Conservation (phyloP, 2,888 invertebrate species). For the Cyrtodaria siliqua region DNA sequence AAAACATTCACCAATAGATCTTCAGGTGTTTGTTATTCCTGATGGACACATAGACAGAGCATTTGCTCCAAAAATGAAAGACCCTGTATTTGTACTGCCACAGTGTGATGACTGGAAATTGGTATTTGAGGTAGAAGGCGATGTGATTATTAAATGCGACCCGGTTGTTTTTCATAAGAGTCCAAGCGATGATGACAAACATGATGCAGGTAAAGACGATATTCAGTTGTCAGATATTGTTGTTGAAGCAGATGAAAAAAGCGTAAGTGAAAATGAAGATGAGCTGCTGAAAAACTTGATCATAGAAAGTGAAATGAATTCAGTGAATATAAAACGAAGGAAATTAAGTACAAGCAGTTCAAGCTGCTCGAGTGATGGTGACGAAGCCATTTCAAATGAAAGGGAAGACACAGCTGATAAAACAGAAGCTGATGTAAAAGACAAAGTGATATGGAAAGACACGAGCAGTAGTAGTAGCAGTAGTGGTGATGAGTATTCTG, state of each 20-base stretch:
- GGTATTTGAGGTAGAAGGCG: not conserved
- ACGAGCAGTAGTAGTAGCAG: too few relatives aligned
- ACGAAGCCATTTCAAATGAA: too few relatives aligned
- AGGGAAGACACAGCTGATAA: too few relatives aligned
- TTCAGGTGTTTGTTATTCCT: slow-evolving; percentile 56
- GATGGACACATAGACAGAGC: slow-evolving; percentile 26
- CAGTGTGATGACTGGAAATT: slow-evolving; percentile 7
- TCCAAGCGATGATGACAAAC: slow-evolving; percentile 1
- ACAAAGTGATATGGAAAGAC: too few relatives aligned
- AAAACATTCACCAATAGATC: slow-evolving; percentile 34
- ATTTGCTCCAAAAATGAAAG: not conserved
- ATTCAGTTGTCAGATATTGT: not conserved
- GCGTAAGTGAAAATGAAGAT: slow-evolving; percentile 43
- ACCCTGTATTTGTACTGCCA: not conserved
- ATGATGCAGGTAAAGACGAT: too few relatives aligned
- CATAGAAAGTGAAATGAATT: slow-evolving; percentile 9
- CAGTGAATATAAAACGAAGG: slow-evolving; percentile 19
- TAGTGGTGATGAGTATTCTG: slow-evolving; percentile 7
- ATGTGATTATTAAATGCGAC: too few relatives aligned
- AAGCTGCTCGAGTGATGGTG: not conserved
- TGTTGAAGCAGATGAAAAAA: not conserved
- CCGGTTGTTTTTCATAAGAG: not conserved
- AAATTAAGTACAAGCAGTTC: slow-evolving; percentile 21
- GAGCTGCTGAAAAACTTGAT: slow-evolving; percentile 43
- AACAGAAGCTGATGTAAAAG: too few relatives aligned